A percentile compares a stretch with the other conserved stretches of the same genome.
Evolutionary conservation across 2,888 invertebrate species (phyloP).

Genomic region (Harpagoxenus sublaevis): DNA sequence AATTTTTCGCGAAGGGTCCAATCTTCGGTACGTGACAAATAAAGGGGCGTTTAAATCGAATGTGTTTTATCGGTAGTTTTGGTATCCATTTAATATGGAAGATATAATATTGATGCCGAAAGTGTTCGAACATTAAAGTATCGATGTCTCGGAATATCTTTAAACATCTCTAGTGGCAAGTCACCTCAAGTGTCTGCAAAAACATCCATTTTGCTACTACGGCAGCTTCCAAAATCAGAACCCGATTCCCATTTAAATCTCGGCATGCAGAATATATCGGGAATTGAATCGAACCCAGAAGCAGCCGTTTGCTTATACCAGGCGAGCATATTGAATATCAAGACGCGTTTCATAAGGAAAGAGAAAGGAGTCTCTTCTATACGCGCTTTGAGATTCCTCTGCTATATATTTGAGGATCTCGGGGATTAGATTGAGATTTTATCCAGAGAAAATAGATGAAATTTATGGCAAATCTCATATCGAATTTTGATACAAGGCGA

Average conservation of each 20-base stretch:
- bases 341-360: constrained; percentile 35
- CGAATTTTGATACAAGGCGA: not conserved
- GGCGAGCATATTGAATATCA: constrained; percentile 37
- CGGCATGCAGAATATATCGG: constrained; percentile 37
- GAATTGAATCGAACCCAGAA: constrained; percentile 40
- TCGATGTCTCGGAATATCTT: not conserved
- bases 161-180: constrained; percentile 50
- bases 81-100: not conserved
- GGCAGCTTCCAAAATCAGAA: constrained; percentile 18
- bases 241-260: not conserved
- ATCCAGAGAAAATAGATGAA: constrained; percentile 13
- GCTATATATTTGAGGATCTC: constrained; percentile 1
- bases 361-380: constrained; percentile 1
- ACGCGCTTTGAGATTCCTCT: not conserved
- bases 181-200: constrained; percentile 48
- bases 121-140: not conserved
- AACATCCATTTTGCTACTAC: constrained; percentile 4
- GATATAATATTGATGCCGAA: not conserved
- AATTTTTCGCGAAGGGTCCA: constrained; percentile 57
- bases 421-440: constrained; percentile 32
- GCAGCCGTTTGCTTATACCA: constrained; percentile 37
- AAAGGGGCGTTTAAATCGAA: constrained; percentile 27
- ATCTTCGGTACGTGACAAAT: constrained; percentile 5
- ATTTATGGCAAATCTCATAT: not conserved
- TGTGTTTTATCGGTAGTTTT: not conserved